Percentiles rank a stretch among this genome's conserved stretches.
Conservation (phyloP, 2,113 vertebrate species). For the Corythaixoides concolor region DNA sequence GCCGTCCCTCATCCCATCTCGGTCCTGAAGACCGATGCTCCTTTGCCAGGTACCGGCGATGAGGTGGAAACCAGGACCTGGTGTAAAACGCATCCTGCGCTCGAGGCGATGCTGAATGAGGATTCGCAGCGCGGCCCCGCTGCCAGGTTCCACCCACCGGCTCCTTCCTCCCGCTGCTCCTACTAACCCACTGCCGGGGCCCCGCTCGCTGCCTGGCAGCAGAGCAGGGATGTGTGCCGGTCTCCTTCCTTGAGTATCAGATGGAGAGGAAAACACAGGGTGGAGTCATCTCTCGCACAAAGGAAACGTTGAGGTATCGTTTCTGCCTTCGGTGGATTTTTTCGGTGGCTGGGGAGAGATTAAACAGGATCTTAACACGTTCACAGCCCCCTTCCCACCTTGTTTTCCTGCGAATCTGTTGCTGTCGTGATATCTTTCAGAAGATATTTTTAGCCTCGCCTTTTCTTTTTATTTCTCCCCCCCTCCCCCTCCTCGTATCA, state of each 20-base stretch:
- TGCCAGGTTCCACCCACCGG: slow-evolving; percentile 6
- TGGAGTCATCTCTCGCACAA: slow-evolving; percentile 60
- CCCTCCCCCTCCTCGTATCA: not conserved
- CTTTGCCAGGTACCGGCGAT: accelerated
- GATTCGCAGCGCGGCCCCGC: not conserved
- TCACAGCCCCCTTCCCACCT: slow-evolving; percentile 42
- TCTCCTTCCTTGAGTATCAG: slow-evolving; percentile 22
- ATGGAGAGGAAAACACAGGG: slow-evolving; percentile 62
- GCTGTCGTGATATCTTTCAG: slow-evolving; percentile 26
- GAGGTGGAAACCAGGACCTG: not conserved
- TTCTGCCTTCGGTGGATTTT: not conserved
- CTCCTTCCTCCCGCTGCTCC: slow-evolving; percentile 14
- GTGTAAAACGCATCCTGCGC: not conserved
- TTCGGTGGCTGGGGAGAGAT: slow-evolving; percentile 35
- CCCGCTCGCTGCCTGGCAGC: not conserved
- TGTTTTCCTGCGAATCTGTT: slow-evolving; percentile 36
- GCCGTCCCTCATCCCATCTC: not conserved
- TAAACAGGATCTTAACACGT: slow-evolving; percentile 52
- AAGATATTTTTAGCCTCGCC: slow-evolving; percentile 61
- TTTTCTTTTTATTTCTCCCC: not conserved
- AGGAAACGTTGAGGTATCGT: slow-evolving; percentile 37
- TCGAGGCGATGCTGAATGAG: not conserved
- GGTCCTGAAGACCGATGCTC: not conserved
- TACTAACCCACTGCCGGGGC: slow-evolving; percentile 18
- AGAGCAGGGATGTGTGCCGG: not conserved